phyloP scores from a whole-genome alignment of 2,797 vertebrate species.

The Crocidura indochinensis region DNA sequence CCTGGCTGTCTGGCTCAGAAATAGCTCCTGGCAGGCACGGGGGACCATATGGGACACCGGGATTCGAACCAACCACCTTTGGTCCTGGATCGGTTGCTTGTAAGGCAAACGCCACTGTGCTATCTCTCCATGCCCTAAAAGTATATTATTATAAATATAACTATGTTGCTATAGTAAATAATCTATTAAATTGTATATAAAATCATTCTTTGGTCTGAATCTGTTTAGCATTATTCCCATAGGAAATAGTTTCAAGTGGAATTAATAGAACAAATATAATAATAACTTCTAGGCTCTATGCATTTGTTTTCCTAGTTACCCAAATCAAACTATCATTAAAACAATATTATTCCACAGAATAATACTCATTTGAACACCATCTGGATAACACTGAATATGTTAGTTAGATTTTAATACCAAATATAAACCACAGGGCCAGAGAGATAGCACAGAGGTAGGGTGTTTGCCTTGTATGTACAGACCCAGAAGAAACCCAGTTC shows the following conservation, averaged over 20 bases:
- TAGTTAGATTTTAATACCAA: conserved; percentile 14
- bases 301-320: conserved; percentile 55
- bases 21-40: too few relatives aligned
- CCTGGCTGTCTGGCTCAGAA: too few relatives aligned
- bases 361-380: conserved; percentile 7
- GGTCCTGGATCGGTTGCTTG: too few relatives aligned
- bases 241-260: conserved; percentile 1
- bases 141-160: conserved; percentile 31
- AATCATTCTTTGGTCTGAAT: neutral
- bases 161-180: neutral
- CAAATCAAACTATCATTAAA: conserved; percentile 6
- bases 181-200: conserved; percentile 5
- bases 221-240: conserved; percentile 55
- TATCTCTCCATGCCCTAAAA: too few relatives aligned
- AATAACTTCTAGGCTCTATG: conserved; percentile 59
- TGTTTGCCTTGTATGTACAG: too few relatives aligned
- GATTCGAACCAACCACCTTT: too few relatives aligned
- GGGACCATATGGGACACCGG: too few relatives aligned
- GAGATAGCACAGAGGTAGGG: too few relatives aligned
- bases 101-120: too few relatives aligned
- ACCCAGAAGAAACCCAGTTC: too few relatives aligned
- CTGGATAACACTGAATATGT: neutral
- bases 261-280: conserved; percentile 1
- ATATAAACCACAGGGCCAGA: neutral
- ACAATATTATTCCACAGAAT: conserved; percentile 43